phyloP scores from a whole-genome alignment of 2,797 vertebrate species.

The Heliangelus exortis region DNA sequence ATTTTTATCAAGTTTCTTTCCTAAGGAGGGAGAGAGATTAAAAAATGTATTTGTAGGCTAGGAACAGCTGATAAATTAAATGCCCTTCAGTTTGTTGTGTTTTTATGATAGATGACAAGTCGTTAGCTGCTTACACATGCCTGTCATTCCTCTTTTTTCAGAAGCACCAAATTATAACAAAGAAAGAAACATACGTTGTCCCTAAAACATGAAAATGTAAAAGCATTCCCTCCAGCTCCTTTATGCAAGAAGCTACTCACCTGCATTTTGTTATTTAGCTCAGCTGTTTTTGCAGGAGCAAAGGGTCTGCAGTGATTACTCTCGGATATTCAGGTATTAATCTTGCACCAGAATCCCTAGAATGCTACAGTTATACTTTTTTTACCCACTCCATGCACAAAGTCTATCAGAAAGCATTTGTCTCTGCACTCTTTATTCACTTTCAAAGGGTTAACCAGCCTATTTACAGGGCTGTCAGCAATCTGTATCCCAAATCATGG shows the following conservation, averaged over 20 bases:
- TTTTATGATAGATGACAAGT: conserved; percentile 3
- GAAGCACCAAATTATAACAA: background rate
- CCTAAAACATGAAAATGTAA: background rate
- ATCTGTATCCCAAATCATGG: conserved; percentile 85
- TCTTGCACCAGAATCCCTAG: background rate
- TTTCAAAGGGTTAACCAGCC: conserved; percentile 99
- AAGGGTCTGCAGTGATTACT: conserved; percentile 21
- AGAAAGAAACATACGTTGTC: background rate
- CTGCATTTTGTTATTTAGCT: background rate
- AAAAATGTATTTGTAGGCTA: conserved; percentile 5
- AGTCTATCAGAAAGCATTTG: conserved; percentile 97
- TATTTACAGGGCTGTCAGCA: conserved; percentile 98
- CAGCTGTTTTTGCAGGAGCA: background rate
- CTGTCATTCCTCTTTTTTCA: background rate
- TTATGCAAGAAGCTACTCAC: background rate
- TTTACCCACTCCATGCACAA: conserved; percentile 87
- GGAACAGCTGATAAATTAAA: conserved; percentile 16
- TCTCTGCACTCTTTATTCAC: conserved; percentile 90
- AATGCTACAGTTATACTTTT: conserved; percentile 81
- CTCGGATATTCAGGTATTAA: background rate
- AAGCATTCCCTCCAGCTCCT: background rate
- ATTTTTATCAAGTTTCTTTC: conserved; percentile 15
- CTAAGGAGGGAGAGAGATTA: background rate
- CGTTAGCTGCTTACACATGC: conserved; percentile 2
- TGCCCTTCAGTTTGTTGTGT: background rate